Base-by-base conservation (phyloP, 2,888 invertebrate species). In the Pyrocoelia pectoralis region DNA sequence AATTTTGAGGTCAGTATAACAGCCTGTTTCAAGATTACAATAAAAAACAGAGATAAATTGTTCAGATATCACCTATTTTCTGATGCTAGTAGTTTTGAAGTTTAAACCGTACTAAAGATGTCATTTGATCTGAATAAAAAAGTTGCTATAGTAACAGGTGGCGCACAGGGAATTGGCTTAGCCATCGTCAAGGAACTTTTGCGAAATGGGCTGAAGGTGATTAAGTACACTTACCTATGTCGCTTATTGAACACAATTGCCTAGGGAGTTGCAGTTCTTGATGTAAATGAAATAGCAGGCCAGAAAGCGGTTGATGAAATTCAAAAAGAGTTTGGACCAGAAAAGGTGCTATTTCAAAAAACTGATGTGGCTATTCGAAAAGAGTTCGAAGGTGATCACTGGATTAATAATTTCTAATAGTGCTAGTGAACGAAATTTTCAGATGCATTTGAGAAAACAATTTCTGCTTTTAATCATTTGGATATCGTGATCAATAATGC, bases 301-400 rank as follows among this genome's bases (percentile, higher is more conserved):
- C 88, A 89, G 69, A 85, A 86, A 73, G 83, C 89, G 17, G 83
- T 86, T 1, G 86, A 87, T 65, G 85, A 85, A 61, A 80, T 91
- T 12, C 83, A 85, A 10, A 82, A 85, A 14, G 86, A 88, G 74
- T 89, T 87, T 74, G 90, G 91, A 15, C 85, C 89, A 67, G 88
- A 89, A 73, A 87, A 85, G 68, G 87, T 89, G 1, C 79, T 90
- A 60, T 90, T 89, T 74, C 88, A 89, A 69, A 87, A 88, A 67
- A 90, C 89, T 71, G 91, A 91, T 75, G 90, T 90, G 67, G 89
- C 90, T 0, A 89, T 90, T 77, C 88, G 89, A 74, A 86, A 87
- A 14, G 88, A 89, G 74, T 89, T 89, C 74, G 89, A 90, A 83
- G 87, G 89, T 89, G 76, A 75, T 73, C n/a, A n/a, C n/a, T n/a